Conservation (phyloP, 2,888 invertebrate genomes). For the Caenorhabditis panamensis region DNA sequence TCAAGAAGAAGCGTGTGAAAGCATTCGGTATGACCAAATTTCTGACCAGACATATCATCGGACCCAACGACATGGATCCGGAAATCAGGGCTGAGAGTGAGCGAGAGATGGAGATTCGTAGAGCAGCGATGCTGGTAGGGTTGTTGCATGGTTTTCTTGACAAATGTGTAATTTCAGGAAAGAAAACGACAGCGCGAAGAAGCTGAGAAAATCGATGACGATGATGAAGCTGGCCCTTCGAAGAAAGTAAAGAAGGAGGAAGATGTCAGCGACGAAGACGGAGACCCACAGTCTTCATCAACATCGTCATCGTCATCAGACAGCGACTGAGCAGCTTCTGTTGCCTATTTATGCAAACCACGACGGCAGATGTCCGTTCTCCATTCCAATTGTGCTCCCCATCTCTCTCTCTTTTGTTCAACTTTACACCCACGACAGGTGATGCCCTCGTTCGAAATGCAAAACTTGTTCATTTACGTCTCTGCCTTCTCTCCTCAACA, state of each 20-base stretch:
- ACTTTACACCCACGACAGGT: constrained; percentile 38
- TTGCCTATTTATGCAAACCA: background rate
- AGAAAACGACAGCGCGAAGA: constrained; percentile 82
- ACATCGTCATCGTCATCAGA: constrained; percentile 23
- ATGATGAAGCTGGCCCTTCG: constrained; percentile 31
- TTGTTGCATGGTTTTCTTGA: background rate
- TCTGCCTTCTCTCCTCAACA: constrained; percentile 18
- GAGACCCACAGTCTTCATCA: background rate
- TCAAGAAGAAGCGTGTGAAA: constrained; percentile 62
- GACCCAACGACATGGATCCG: constrained; percentile 51
- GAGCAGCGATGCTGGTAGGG: constrained; percentile 51
- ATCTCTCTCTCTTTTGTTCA: constrained; percentile 6
- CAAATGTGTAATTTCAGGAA: constrained; percentile 8
- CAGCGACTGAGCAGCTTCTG: constrained; percentile 11
- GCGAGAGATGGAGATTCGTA: constrained; percentile 49
- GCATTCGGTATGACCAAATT: constrained; percentile 71
- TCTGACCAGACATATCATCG: constrained; percentile 70
- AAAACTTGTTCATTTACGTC: constrained; percentile 47
- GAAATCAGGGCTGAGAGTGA: constrained; percentile 60
- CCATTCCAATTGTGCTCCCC: constrained; percentile 27
- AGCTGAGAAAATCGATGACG: constrained; percentile 19
- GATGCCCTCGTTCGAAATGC: constrained; percentile 46
- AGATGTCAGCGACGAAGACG: constrained; percentile 7
- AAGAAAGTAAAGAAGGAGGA: background rate
- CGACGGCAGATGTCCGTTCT: background rate